Conservation (phyloP, 2,113 vertebrate species). For the Athene noctua region DNA sequence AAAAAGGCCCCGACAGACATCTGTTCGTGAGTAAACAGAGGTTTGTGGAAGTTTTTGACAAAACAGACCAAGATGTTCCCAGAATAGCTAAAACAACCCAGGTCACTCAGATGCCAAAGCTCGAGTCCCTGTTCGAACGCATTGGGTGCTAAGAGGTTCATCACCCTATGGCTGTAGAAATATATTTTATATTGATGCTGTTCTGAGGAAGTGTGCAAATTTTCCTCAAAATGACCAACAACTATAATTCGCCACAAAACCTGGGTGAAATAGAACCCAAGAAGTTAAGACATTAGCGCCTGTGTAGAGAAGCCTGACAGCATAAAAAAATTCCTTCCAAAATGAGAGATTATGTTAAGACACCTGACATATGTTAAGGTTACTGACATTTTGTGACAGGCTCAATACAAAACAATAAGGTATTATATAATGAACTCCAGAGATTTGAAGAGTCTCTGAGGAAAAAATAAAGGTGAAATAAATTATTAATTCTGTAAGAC, state of each 20-base stretch:
- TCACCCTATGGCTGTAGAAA: neutral
- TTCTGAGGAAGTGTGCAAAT: neutral
- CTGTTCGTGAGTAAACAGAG: neutral
- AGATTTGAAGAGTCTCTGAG: neutral
- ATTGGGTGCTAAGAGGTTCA: neutral
- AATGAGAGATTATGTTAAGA: neutral
- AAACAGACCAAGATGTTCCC: neutral
- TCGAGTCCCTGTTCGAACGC: fast-evolving
- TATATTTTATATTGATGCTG: fast-evolving
- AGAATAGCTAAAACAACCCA: fast-evolving
- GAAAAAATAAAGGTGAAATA: neutral
- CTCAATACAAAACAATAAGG: neutral
- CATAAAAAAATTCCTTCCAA: neutral
- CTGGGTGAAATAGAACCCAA: fast-evolving
- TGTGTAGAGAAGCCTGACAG: neutral
- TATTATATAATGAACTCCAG: neutral
- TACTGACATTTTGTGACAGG: neutral
- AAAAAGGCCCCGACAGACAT: neutral
- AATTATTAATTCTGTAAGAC: neutral
- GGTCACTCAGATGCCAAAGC: neutral
- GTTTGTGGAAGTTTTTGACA: neutral
- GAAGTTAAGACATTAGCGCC: neutral
- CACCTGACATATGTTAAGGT: neutral
- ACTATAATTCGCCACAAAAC: neutral
- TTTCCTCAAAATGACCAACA: neutral